Evolutionary conservation across 2,888 invertebrate genomes (phyloP), one percentile per base, ranked within the genome.

Genomic region (Stenoptilia bipunctidactyla): DNA sequence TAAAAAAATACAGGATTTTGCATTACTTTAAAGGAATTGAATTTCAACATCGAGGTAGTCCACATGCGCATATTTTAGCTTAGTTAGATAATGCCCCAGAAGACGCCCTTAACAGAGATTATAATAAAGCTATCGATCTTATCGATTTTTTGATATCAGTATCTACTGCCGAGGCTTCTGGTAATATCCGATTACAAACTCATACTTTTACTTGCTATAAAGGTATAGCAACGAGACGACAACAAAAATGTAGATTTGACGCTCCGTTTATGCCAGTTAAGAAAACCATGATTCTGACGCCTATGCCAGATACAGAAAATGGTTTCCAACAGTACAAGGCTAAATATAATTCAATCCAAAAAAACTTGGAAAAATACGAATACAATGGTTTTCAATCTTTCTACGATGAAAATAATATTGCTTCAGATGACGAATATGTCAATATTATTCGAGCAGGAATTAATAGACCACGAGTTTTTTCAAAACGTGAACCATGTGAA

Each of bases 21-120:
- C 34, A 61, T 49, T 68, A 55, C 40, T 68, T 68, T 43, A 50
- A 48, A 40, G 40, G 58, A 15, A 61, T 66, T 27, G 61, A 66
- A n/a, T n/a, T n/a, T n/a, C n/a, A n/a, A n/a, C n/a, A n/a, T n/a
- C n/a, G n/a, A n/a, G n/a, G n/a, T n/a, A 64, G 62, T 35, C 60
- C 62, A 12, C 65, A 56, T 51, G 58, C 60, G 15, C 57, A 64
- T 47, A 55, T 35, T 35, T 13, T 35, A 13, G 4, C 14, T 2
- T 35, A 15, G 35, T 5, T 35, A 10, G 13, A 35, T 14, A 14
- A 37, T 5, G 35, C 13, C 4, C 35, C 35, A 2, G 4, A 35
- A 13, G 35, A 35, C 6, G 6, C 14, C 2, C 14, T 14, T 12
- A 4, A 5, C 13, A 15, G 4, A 35, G 14, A 35, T 12, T 6